Evolutionary conservation across 2,888 invertebrate species (phyloP).

Genomic region (Petrolisthes manimaculis): DNA sequence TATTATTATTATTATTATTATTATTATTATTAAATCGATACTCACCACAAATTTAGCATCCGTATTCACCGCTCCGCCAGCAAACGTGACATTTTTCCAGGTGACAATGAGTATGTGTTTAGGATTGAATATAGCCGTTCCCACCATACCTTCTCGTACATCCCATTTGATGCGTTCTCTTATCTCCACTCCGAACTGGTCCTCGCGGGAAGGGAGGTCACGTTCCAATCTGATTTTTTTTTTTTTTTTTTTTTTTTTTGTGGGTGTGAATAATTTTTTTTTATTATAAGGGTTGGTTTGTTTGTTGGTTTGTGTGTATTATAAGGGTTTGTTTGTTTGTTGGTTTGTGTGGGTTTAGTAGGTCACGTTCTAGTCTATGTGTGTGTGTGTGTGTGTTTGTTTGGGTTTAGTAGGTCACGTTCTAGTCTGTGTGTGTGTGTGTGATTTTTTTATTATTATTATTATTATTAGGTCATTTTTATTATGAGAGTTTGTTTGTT

Average conservation of each 20-base stretch:
- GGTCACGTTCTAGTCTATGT: background rate
- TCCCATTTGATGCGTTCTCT: slow-evolving; percentile 89
- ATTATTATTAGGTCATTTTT: too few species aligned
- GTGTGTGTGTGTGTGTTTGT: background rate
- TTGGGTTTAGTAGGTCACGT: background rate
- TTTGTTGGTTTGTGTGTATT: too few species aligned
- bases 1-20: too few species aligned
- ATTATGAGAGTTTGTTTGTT: too few species aligned
- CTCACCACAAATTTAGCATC: slow-evolving; percentile 68
- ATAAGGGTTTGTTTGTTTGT: background rate
- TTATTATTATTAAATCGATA: too few species aligned
- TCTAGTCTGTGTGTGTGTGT: background rate
- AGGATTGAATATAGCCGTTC: slow-evolving; percentile 89
- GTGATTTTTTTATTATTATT: too few species aligned
- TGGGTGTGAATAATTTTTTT: background rate
- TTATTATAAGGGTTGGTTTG: background rate
- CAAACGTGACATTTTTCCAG: slow-evolving; percentile 96
- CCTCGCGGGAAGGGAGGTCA: slow-evolving; percentile 80
- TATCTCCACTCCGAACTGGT: slow-evolving; percentile 87
- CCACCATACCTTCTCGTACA: slow-evolving; percentile 89
- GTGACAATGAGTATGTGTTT: slow-evolving; percentile 91
- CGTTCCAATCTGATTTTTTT: slow-evolving; percentile 73
- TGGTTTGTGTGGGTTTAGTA: background rate
- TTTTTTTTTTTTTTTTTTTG: background rate
- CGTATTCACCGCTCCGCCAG: slow-evolving; percentile 77